A percentile compares a stretch with the other conserved stretches of the same genome.
phyloP scores from a whole-genome alignment of 2,113 vertebrate genomes.

The Megaptera novaeangliae region DNA sequence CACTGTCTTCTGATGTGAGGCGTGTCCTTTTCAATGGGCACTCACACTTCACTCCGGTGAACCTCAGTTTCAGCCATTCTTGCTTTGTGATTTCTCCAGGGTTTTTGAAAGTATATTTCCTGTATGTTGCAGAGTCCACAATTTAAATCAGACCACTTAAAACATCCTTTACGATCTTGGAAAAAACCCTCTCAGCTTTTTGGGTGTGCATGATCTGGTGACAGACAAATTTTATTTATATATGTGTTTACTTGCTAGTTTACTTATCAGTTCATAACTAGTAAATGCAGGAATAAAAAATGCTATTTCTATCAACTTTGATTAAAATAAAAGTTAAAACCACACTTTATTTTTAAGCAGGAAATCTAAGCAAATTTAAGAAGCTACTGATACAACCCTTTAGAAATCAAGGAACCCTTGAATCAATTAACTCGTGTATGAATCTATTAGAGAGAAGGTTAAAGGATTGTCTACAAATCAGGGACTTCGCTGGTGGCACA shows the following conservation, averaged over 20 bases:
- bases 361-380: neutral
- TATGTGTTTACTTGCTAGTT: neutral
- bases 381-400: neutral
- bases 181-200: neutral
- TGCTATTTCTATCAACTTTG: neutral
- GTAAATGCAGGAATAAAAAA: neutral
- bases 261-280: neutral
- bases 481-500: too few relatives aligned
- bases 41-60: rapidly evolving
- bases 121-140: neutral
- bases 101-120: neutral
- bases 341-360: neutral
- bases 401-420: neutral
- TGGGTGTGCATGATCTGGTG: neutral
- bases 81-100: neutral
- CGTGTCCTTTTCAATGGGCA: rapidly evolving
- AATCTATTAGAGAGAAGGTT: neutral
- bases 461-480: neutral
- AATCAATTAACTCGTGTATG: neutral
- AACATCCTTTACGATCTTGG: neutral
- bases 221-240: neutral
- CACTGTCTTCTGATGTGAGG: neutral
- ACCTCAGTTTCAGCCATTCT: neutral
- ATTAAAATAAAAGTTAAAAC: neutral
- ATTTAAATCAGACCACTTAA: neutral